Evolutionary conservation across 2,797 vertebrate genomes (phyloP), one percentile per base, ranked within the genome.

Genomic region (Lates japonicus): DNA sequence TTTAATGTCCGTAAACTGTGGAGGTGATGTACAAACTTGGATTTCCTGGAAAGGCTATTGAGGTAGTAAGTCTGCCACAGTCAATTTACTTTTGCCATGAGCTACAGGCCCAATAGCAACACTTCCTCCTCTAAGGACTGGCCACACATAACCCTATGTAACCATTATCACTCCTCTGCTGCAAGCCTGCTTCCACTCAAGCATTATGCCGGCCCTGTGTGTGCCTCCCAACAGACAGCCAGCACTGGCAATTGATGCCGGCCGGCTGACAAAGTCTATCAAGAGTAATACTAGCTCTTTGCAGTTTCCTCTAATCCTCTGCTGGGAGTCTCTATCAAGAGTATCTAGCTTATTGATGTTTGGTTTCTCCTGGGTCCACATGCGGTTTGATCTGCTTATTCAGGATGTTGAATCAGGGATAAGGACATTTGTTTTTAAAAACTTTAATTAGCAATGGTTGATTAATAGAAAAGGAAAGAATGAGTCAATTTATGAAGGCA

Each of bases 161-260:
- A 94, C 85, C 90, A 94, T 94, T 88, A 95, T 92, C 87, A 81
- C 87, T 87, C 70, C 80, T 86, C 80, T 87, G 76, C 73, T 83
- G 79, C 74, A 86, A 93, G 93, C 91, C 94, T 95, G 94, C 92
- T 95, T 95, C 88, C 90, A 95, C 91, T 96, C 92, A 93, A 69
- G 73, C 86, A 92, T 86, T 88, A 91, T 84, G 79, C n/a, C n/a
- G 83, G 83, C 41, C 81, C 77, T 81, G 86, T 75, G 86, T 93
- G 88, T 71, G 84, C 90, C 65, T 41, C n/a, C 83, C 25, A 74
- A 93, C 78, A 80, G 88, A 87, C 90, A 85, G 90, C 72, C 88
- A 69, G 89, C 78, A 88, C n/a, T n/a, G n/a, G n/a, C n/a, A n/a
- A n/a, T n/a, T n/a, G n/a, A n/a, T n/a, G n/a, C n/a, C n/a, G n/a